Evolutionary conservation across 1,140 invertebrate species (phyloP), one percentile per base, ranked within the genome.

Genomic region (Leptestheria dahalacensis): DNA sequence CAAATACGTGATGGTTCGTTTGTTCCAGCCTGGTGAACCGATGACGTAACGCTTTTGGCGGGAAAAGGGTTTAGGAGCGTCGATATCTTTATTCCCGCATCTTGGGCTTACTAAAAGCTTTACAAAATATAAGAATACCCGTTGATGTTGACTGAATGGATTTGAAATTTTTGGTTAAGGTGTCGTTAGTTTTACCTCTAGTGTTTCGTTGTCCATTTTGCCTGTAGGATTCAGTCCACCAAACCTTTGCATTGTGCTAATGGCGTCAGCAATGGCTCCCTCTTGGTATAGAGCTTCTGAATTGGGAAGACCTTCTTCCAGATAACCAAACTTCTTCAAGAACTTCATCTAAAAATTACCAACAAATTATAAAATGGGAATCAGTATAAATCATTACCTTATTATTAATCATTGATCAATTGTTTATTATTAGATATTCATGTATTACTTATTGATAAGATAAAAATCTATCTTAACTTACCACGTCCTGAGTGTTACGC

Each of bases 181-280:
- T n/a, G 12, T 9, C n/a, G 41, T 49, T 51, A 12, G 46, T 51
- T 41, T 69, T 70, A 80, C 77, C 65, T 77, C 69, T 53, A 77
- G 68, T 1, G 83, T 86, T 11, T 69, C 73, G 29, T 73, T 69
- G 66, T 85, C 80, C 11, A 84, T 63, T 9, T 71, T 66, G 20
- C 83, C 83, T 1, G 82, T 84, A 66, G 77, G 71, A 12, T 75
- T 69, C 15, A 85, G 72, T n/a, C 73, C 79, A 20, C 82, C 82
- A 70, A 79, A 85, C 63, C 69, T 77, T 70, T 85, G 83, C 68
- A 84, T 72, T 57, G 73, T 75, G 65, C 74, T 77, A 11, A 85
- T 73, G 0, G 78, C 79, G n/a, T 77, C 74, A 1, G 73, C 66
- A 10, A 83, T 69, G 6, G 79, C 74, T 57, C 75, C 73, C 63